Evolutionary conservation across 2,888 invertebrate genomes (phyloP), one percentile per base, ranked within the genome.

Genomic region (Dryadula phaetusa): DNA sequence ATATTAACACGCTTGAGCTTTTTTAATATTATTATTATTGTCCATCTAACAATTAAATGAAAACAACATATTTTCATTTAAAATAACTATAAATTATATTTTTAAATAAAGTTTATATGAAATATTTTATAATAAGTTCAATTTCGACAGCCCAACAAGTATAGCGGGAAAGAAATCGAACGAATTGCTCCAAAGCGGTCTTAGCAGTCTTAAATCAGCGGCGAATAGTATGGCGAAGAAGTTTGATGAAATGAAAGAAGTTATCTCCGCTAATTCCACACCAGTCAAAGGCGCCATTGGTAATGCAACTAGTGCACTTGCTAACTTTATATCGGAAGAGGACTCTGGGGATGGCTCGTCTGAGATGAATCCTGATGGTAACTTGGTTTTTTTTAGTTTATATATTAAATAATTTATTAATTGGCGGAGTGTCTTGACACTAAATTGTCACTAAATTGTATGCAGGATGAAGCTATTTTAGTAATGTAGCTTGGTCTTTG

Each of bases 181-280:
- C 83, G 97, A 98, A 87, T 92, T 97, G 49, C 94, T 98, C 58
- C 96, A 97, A 88, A 97, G 97, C 70, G 97, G 97, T 46, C 91
- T 98, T 47, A 97, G 96, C 82, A 97, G 97, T 78, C 94, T 98
- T 44, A 97, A 97, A 83, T 97, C 96, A 14, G 97, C 97, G 0
- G 97, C 97, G 0, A 97, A 95, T 1, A 96, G 96, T 46, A 95
- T 98, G 82, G 97, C 95, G 22, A 97, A 97, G 81, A 98, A 98
- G 80, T 95, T 98, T 77, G 98, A 97, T 81, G 98, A 98, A 85
- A 96, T 98, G 84, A 98, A 98, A 82, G 98, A 97, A 83, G 97
- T 96, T 25, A 97, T 98, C 76, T 97, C 97, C 2, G 96, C 96
- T 0, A 97, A 96, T 74, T 96, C 96, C n/a, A 97, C 97, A 10